Percentiles rank a stretch among this genome's conserved stretches.
These are phyloP conservation scores for Neogale vison DNA, from an alignment of 2,113 vertebrate species.

Conservation along the genomic window DNA sequence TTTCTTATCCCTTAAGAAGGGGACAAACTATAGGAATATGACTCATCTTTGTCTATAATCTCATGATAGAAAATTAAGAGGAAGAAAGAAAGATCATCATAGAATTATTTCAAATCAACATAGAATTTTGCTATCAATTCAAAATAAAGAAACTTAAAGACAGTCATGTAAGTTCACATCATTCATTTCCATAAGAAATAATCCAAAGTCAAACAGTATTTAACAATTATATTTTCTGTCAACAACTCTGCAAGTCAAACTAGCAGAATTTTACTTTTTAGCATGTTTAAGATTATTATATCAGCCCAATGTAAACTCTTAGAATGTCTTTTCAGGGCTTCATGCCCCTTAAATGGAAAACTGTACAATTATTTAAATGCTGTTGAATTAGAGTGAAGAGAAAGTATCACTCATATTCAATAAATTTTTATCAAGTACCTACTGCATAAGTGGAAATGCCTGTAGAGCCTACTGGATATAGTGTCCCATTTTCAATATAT, in stretches of 20 bases:
- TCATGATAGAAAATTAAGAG: conserved; percentile 49
- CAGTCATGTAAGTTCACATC: not conserved
- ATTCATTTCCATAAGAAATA: conserved; percentile 60
- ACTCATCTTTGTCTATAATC: conserved; percentile 54
- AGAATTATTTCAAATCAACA: conserved; percentile 40
- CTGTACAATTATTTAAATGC: not conserved
- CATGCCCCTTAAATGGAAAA: not conserved
- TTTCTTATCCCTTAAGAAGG: conserved; percentile 40
- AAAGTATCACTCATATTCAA: not conserved
- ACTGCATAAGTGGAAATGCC: not conserved
- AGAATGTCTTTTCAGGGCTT: not conserved
- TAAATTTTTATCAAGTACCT: not conserved
- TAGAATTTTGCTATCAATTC: conserved; percentile 38
- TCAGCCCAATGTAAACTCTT: not conserved
- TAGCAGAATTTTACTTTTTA: not conserved
- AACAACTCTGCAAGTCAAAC: not conserved
- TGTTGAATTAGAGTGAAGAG: not conserved
- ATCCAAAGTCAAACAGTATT: conserved; percentile 58
- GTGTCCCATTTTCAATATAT: not conserved
- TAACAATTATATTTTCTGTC: not conserved
- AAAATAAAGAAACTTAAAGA: conserved; percentile 39
- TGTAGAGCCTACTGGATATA: not conserved
- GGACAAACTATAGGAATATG: not conserved
- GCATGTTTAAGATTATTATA: not conserved
- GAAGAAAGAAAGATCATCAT: conserved; percentile 46